Evolutionary conservation across 2,113 vertebrate genomes (phyloP).

Genomic region (Miniopterus natalensis): DNA sequence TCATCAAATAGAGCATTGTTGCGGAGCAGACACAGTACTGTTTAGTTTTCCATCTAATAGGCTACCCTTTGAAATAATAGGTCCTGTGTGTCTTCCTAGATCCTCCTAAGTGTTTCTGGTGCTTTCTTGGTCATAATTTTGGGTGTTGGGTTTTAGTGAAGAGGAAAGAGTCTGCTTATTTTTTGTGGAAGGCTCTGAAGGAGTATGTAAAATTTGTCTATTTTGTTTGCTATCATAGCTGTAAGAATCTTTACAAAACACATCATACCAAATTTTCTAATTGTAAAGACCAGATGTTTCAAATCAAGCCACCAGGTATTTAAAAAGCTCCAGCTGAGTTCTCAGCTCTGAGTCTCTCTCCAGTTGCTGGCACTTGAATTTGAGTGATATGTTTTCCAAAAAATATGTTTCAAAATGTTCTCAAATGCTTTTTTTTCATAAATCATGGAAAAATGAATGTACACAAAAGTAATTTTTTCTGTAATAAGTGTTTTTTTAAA

Average conservation of each 20-base stretch:
- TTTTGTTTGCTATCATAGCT: slow-evolving; percentile 41
- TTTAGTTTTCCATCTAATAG: background rate
- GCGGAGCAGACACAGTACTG: background rate
- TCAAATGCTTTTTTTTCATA: background rate
- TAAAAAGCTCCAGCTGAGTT: slow-evolving; percentile 35
- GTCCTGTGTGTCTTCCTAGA: background rate
- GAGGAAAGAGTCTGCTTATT: slow-evolving; percentile 6
- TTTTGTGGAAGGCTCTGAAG: slow-evolving; percentile 4
- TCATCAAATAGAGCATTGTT: background rate
- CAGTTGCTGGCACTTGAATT: slow-evolving; percentile 49
- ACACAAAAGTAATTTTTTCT: slow-evolving; percentile 10
- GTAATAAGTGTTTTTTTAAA: slow-evolving; percentile 27
- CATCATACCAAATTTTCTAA: background rate
- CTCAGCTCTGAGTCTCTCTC: slow-evolving; percentile 41
- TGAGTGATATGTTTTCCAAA: slow-evolving; percentile 36
- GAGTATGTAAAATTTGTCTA: background rate
- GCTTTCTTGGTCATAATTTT: slow-evolving; percentile 53
- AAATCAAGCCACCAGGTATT: slow-evolving; percentile 58
- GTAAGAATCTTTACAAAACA: slow-evolving; percentile 51
- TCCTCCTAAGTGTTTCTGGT: background rate
- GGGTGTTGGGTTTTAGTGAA: background rate
- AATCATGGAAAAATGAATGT: slow-evolving; percentile 3
- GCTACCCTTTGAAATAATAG: background rate
- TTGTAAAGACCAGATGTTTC: slow-evolving; percentile 70
- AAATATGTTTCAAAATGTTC: slow-evolving; percentile 31